Evolutionary conservation across 1,140 invertebrate species (phyloP).

Genomic region (Polypedilum vanderplanki): DNA sequence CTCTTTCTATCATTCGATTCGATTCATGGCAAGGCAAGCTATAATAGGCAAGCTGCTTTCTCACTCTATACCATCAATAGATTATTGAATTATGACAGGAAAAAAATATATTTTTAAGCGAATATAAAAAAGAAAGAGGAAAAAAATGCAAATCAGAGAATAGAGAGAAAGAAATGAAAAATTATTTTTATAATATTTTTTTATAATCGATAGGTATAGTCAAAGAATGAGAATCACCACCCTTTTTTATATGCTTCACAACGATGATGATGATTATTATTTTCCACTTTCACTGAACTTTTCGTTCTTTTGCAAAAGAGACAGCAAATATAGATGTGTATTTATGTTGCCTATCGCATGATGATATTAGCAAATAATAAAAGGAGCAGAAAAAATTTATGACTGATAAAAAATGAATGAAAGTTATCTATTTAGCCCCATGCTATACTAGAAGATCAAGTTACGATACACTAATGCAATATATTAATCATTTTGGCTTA

Average conservation of each 20-base stretch:
- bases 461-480: no score
- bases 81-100: constrained; percentile 28
- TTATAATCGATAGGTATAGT: constrained; percentile 13
- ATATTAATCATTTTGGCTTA: no score
- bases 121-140: neutral
- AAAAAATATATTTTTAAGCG: constrained; percentile 21
- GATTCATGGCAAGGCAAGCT: neutral
- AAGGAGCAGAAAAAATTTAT: no score
- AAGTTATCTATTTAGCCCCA: no score
- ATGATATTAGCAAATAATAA: no score
- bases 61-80: neutral
- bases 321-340: no score
- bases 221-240: neutral
- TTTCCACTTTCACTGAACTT: neutral
- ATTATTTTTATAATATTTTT: constrained; percentile 1
- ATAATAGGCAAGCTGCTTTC: neutral
- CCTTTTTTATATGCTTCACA: neutral
- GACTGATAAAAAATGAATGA: no score
- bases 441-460: no score
- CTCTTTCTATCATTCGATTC: neutral
- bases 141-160: constrained; percentile 27
- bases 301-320: neutral
- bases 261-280: constrained; percentile 19
- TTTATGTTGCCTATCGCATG: no score
- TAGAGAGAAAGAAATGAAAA: constrained; percentile 4